These are phyloP conservation scores for Dallia pectoralis DNA, from an alignment of 2,797 vertebrate species.

Conservation along the genomic window DNA sequence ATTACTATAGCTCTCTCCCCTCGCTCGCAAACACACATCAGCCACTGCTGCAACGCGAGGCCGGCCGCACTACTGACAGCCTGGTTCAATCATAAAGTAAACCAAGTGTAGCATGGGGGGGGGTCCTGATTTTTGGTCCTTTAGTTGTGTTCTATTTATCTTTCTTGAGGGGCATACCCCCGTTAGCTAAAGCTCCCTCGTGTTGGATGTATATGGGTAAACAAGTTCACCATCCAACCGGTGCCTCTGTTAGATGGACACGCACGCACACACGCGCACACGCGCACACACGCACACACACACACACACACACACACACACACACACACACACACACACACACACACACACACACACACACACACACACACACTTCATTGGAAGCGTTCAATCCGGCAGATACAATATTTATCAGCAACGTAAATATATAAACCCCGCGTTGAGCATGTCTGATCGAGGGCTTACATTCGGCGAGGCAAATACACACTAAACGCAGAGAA, in stretches of 20 bases:
- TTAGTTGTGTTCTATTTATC: slow-evolving; percentile 15
- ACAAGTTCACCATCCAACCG: slow-evolving; percentile 23
- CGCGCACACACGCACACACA: not conserved
- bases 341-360: slow-evolving; percentile 20
- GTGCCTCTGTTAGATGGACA: not conserved
- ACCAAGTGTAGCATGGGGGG: slow-evolving; percentile 13
- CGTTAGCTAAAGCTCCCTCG: slow-evolving; percentile 11
- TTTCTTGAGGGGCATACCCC: slow-evolving; percentile 19
- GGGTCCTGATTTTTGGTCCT: slow-evolving; percentile 12
- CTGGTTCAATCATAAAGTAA: slow-evolving; percentile 15
- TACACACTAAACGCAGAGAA: slow-evolving; percentile 21
- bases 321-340: slow-evolving; percentile 19
- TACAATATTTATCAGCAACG: slow-evolving; percentile 81
- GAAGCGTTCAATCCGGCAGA: slow-evolving; percentile 70
- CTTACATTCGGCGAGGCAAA: slow-evolving; percentile 20
- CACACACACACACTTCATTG: slow-evolving; percentile 41
- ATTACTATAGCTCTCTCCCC: slow-evolving; percentile 79
- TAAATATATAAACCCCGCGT: slow-evolving; percentile 64
- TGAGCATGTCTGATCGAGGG: slow-evolving; percentile 27
- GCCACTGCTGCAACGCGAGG: slow-evolving; percentile 38
- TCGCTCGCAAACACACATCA: slow-evolving; percentile 33
- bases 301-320: slow-evolving; percentile 19
- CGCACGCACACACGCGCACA: not conserved
- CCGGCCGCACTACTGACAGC: slow-evolving; percentile 25
- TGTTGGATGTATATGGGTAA: slow-evolving; percentile 21